These are phyloP conservation scores for Micrasema minimum DNA, from an alignment of 1,140 invertebrate genomes.

Conservation along the genomic window DNA sequence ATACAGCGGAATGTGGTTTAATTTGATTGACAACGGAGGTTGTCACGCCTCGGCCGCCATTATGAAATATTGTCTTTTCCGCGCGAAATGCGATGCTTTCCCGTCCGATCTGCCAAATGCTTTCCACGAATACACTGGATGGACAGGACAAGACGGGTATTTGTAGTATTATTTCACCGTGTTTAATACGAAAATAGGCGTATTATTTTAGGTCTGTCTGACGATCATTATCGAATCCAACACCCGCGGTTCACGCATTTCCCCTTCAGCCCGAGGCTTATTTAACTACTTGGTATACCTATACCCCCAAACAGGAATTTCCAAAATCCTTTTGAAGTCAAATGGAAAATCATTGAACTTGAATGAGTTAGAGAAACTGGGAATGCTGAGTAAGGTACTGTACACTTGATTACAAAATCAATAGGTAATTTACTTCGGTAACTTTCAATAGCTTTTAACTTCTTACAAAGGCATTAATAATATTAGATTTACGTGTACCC, in stretches of 20 bases:
- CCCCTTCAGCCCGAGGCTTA: background rate
- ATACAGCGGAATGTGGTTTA: background rate
- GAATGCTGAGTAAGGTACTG: too few species aligned
- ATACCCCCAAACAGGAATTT: background rate
- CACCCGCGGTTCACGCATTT: background rate
- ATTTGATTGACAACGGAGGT: conserved; percentile 35
- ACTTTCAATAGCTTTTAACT: too few species aligned
- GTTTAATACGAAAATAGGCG: background rate
- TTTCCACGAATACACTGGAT: conserved; percentile 27
- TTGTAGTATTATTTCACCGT: conserved; percentile 9
- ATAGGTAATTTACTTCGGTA: too few species aligned
- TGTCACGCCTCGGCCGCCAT: conserved; percentile 27
- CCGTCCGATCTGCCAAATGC: conserved; percentile 25
- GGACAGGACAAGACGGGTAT: conserved; percentile 9
- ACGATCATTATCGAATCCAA: conserved; percentile 18
- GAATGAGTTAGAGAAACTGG: background rate
- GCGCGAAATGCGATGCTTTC: conserved; percentile 28
- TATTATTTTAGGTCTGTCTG: background rate
- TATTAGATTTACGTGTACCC: too few species aligned
- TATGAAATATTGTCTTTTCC: conserved; percentile 39
- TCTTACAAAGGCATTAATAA: too few species aligned
- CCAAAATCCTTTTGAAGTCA: conserved; percentile 11
- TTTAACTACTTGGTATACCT: background rate
- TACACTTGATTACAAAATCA: conserved; percentile 10
- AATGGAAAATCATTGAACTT: conserved; percentile 3